phyloP scores from a whole-genome alignment of 1,140 invertebrate genomes.

The Ceratosolen fusciceps region DNA sequence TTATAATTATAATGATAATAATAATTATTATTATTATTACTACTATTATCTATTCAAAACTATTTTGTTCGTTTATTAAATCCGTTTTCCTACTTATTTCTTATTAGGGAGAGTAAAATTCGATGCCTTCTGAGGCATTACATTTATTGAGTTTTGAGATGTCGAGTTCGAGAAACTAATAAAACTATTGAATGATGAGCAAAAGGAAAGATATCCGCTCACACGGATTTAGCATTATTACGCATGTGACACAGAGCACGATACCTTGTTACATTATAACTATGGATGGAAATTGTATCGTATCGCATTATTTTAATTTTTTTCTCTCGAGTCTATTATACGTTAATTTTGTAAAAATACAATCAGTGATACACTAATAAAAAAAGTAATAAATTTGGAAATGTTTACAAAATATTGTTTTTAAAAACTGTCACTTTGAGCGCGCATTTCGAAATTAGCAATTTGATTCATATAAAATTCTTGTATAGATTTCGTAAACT shows the following conservation, averaged over 20 bases:
- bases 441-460: constrained; percentile 1
- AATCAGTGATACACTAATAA: constrained; percentile 1
- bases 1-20: no score
- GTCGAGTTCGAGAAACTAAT: constrained; percentile 14
- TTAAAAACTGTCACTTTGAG: constrained; percentile 1
- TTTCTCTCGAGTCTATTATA: constrained; percentile 18
- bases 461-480: constrained; percentile 26
- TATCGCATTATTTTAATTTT: constrained; percentile 40
- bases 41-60: no score
- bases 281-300: constrained; percentile 17
- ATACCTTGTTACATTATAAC: constrained; percentile 25
- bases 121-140: constrained; percentile 1
- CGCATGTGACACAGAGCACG: constrained; percentile 28
- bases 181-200: constrained; percentile 14
- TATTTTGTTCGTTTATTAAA: constrained; percentile 25
- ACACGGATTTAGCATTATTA: constrained; percentile 9
- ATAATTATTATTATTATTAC: no score
- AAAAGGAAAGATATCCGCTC: constrained; percentile 25
- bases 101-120: background rate
- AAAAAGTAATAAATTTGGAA: constrained; percentile 29
- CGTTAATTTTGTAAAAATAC: constrained; percentile 33
- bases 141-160: background rate
- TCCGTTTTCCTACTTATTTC: background rate
- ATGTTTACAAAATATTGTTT: constrained; percentile 15
- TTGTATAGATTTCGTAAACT: constrained; percentile 47